phyloP scores from a whole-genome alignment of 2,888 invertebrate species.

The Litoditis marina region DNA sequence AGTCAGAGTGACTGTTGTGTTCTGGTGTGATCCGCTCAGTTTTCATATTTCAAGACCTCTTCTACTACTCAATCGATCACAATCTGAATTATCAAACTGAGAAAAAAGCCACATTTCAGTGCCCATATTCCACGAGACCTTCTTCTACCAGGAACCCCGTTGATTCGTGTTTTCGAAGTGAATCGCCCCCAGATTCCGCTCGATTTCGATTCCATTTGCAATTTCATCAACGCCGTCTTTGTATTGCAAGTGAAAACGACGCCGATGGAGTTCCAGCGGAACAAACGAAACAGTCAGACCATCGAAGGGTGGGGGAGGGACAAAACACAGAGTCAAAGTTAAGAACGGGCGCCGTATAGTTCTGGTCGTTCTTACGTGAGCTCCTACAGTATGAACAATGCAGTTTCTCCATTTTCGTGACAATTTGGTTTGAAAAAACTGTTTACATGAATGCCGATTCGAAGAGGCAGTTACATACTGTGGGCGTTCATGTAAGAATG shows the following conservation, averaged over 20 bases:
- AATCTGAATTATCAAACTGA: no score
- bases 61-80: no score
- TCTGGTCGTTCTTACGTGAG: background rate
- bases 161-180: slow-evolving; percentile 55
- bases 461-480: no score
- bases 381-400: slow-evolving; percentile 7
- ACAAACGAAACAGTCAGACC: slow-evolving; percentile 22
- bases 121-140: slow-evolving; percentile 53
- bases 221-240: slow-evolving; percentile 57
- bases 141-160: slow-evolving; percentile 50
- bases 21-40: no score
- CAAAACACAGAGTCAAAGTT: background rate
- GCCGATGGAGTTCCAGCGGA: slow-evolving; percentile 38
- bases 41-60: no score
- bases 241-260: slow-evolving; percentile 48
- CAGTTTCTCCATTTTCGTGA: no score
- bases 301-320: background rate
- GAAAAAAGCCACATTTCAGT: slow-evolving; percentile 27
- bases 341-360: background rate
- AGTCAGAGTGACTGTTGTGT: no score
- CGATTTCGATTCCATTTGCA: slow-evolving; percentile 59
- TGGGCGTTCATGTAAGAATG: no score
- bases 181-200: slow-evolving; percentile 59
- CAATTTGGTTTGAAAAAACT: no score
- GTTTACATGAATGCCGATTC: no score